Conservation (phyloP, 1,140 invertebrate species). For the Zaprionus gabonicus region DNA sequence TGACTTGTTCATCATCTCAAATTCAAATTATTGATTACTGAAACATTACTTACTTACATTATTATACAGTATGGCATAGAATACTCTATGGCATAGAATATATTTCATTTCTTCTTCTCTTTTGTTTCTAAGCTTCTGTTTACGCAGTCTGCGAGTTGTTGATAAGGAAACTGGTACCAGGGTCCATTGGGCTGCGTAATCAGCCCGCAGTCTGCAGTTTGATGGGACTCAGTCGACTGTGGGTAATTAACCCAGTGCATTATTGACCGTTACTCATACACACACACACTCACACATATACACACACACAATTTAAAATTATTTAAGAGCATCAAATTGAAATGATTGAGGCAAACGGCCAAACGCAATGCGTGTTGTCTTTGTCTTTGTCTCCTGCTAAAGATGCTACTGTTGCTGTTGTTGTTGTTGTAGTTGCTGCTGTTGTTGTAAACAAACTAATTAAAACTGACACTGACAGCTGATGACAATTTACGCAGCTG, state of each 20-base stretch:
- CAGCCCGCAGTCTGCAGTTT: background rate
- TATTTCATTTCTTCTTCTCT: background rate
- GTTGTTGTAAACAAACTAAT: constrained; percentile 80
- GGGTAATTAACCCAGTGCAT: constrained; percentile 77
- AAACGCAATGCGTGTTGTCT: constrained; percentile 40
- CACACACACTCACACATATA: constrained; percentile 17
- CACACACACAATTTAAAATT: constrained; percentile 61
- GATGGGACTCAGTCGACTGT: constrained; percentile 43
- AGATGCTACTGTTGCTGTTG: constrained; percentile 36
- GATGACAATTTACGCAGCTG: constrained; percentile 79
- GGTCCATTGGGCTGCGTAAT: constrained; percentile 4
- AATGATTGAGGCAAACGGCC: constrained; percentile 61
- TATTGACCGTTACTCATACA: constrained; percentile 60
- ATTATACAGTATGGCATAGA: too few relatives aligned
- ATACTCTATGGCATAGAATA: background rate
- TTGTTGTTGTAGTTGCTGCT: constrained; percentile 25
- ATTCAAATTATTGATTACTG: too few relatives aligned
- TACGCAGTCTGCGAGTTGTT: background rate
- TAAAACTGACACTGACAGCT: constrained; percentile 81
- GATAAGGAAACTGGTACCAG: constrained; percentile 17
- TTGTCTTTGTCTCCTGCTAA: constrained; percentile 35
- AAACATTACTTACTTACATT: too few relatives aligned
- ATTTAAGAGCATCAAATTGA: constrained; percentile 67
- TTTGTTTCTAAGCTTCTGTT: background rate
- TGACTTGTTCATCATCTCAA: too few relatives aligned